phyloP scores from a whole-genome alignment of 92 coral and sea anemone species.

The Porites evermanni region DNA sequence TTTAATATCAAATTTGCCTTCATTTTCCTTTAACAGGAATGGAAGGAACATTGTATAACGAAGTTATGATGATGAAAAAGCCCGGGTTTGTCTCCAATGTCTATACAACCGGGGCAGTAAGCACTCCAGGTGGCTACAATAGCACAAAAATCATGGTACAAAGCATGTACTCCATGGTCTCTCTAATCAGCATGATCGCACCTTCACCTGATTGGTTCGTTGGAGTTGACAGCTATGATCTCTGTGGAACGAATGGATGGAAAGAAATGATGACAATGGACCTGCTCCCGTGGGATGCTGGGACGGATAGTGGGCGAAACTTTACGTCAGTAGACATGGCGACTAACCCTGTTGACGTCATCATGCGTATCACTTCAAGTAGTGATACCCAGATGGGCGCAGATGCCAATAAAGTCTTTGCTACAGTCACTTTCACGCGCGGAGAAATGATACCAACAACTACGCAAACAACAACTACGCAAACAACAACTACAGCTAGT shows the following conservation, averaged over 20 bases:
- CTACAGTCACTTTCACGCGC: constrained; percentile 34
- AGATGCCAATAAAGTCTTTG: constrained; percentile 11
- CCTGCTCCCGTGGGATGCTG: no score
- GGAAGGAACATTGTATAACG: constrained; percentile 27
- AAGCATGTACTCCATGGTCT: constrained; percentile 32
- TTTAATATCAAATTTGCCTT: neutral
- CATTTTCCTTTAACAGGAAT: constrained; percentile 12
- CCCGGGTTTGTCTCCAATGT: neutral
- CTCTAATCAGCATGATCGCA: constrained; percentile 56
- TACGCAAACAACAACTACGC: no score
- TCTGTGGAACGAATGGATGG: constrained; percentile 54
- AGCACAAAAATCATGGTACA: constrained; percentile 29
- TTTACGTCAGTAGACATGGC: neutral
- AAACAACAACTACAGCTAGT: no score
- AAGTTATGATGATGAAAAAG: constrained; percentile 21
- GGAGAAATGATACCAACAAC: neutral
- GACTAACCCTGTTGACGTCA: constrained; percentile 42
- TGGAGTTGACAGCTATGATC: constrained; percentile 46
- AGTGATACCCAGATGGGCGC: constrained; percentile 40
- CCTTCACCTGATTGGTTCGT: constrained; percentile 77
- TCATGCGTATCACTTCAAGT: constrained; percentile 33
- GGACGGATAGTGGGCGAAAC: constrained; percentile 48
- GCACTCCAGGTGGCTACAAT: neutral
- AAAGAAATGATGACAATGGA: neutral
- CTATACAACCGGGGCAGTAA: neutral